These are phyloP conservation scores for Campylomormyrus numenius DNA, from an alignment of 2,113 vertebrate species.

Conservation along the genomic window DNA sequence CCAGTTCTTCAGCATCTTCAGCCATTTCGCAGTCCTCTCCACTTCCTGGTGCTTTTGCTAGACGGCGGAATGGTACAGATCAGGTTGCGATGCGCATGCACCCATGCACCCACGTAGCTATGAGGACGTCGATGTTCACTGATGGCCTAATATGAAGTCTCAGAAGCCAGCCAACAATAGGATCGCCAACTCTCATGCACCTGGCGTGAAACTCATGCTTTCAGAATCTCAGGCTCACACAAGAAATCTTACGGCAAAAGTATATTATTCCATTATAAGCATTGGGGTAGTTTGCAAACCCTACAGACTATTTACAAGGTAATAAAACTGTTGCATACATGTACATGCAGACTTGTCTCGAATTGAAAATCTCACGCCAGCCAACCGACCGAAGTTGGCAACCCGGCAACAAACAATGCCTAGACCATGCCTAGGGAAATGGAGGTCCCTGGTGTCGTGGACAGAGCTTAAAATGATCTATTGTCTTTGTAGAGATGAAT, in stretches of 20 bases:
- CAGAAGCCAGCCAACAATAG: not conserved
- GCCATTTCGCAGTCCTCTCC: conserved; percentile 88
- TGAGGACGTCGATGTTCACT: not conserved
- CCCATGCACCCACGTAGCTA: not conserved
- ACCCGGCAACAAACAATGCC: not conserved
- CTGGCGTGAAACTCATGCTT: not conserved
- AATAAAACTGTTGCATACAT: not conserved
- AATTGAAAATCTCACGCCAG: not conserved
- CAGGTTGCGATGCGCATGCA: not conserved
- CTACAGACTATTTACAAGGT: not conserved
- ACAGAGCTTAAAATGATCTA: not conserved
- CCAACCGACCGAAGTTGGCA: not conserved
- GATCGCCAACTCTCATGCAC: not conserved
- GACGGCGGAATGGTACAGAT: conserved; percentile 31
- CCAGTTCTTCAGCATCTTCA: conserved; percentile 98
- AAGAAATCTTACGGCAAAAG: not conserved
- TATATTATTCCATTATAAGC: not conserved
- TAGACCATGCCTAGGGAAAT: not conserved
- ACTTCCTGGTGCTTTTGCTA: conserved; percentile 89
- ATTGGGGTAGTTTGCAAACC: not conserved
- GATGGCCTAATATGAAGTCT: not conserved
- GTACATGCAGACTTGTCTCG: not conserved
- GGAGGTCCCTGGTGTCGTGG: not conserved
- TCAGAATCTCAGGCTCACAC: not conserved
- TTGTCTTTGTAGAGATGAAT: not conserved